phyloP scores from a whole-genome alignment of 1,140 invertebrate genomes.

The Belonocnema kinseyi region DNA sequence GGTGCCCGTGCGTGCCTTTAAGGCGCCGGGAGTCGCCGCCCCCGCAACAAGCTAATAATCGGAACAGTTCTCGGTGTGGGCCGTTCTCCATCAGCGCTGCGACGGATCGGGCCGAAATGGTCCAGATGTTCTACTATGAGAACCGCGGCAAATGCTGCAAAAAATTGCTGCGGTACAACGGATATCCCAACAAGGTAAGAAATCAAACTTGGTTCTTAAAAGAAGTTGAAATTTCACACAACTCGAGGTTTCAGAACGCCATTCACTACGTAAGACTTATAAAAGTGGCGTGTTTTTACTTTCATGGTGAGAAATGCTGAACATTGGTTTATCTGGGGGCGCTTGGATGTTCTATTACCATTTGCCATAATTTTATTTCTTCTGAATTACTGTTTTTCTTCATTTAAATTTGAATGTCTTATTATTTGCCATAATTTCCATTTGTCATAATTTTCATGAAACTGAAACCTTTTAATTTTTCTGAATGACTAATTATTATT shows the following conservation, averaged over 20 bases:
- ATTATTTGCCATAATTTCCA: too few species aligned
- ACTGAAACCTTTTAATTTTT: too few species aligned
- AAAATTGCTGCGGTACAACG: slow-evolving; percentile 83
- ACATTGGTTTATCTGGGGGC: too few species aligned
- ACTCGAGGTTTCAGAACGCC: neutral
- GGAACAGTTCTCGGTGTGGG: slow-evolving; percentile 55
- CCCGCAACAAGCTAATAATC: slow-evolving; percentile 59
- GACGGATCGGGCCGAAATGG: slow-evolving; percentile 75
- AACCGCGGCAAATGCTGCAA: slow-evolving; percentile 83
- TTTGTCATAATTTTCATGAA: too few species aligned
- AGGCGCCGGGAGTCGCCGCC: slow-evolving; percentile 71
- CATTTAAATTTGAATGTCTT: too few species aligned
- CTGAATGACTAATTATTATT: too few species aligned
- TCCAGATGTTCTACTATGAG: slow-evolving; percentile 85
- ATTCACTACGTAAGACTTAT: neutral
- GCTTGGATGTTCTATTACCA: too few species aligned
- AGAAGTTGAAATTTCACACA: neutral
- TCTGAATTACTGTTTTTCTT: too few species aligned
- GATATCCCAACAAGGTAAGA: slow-evolving; percentile 82
- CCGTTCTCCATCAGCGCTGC: slow-evolving; percentile 68
- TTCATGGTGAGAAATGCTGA: neutral
- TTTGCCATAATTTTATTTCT: too few species aligned
- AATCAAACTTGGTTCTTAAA: neutral
- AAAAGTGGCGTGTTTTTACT: neutral
- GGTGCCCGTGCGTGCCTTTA: slow-evolving; percentile 73